phyloP scores from a whole-genome alignment of 2,888 invertebrate species.

The Rhopalosiphum nymphaeae region DNA sequence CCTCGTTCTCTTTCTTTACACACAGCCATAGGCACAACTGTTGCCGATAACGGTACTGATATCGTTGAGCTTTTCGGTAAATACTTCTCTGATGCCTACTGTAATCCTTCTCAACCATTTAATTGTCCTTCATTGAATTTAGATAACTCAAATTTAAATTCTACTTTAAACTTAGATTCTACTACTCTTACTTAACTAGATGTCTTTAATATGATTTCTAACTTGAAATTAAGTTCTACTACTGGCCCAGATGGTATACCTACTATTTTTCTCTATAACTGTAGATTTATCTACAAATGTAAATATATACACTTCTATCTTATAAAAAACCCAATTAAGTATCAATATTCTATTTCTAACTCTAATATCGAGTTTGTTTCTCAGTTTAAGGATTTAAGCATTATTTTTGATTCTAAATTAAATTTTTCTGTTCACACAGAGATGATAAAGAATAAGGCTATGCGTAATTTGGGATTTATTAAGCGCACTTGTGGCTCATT shows the following conservation, averaged over 20 bases:
- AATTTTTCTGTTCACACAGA: no score
- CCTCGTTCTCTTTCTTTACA: not conserved
- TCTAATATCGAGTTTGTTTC: no score
- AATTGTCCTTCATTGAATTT: not conserved
- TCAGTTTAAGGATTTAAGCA: no score
- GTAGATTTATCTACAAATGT: conserved; percentile 8
- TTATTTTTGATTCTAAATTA: no score
- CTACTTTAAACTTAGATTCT: not conserved
- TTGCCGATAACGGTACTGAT: not conserved
- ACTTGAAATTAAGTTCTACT: no score
- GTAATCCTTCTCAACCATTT: not conserved
- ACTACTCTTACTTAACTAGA: not conserved
- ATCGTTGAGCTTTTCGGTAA: not conserved
- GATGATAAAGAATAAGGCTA: no score
- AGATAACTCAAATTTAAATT: conserved; percentile 12
- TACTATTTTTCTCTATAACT: conserved; percentile 9
- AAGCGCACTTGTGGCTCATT: no score
- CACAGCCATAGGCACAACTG: no score
- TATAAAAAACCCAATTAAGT: no score
- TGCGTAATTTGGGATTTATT: no score
- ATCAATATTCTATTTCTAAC: no score
- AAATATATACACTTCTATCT: no score
- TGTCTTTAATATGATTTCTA: not conserved
- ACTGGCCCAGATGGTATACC: not conserved
- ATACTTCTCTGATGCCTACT: conserved; percentile 11